Base-by-base conservation (phyloP, 2,888 invertebrate genomes). In the Tineola bisselliella region DNA sequence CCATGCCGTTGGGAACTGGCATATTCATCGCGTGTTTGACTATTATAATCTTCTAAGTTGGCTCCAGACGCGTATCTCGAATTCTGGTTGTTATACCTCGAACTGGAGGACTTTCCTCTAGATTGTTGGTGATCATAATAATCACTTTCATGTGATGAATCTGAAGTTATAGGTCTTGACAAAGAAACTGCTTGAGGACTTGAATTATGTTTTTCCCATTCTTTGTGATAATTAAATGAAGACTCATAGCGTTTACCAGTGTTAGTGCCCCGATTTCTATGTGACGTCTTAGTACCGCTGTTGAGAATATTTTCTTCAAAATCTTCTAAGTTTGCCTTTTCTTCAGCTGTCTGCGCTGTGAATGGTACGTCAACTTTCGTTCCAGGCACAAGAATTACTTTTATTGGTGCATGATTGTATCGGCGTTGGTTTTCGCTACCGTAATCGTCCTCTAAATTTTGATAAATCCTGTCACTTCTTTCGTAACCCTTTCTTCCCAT, bases 201-300 rank as follows among this genome's bases (percentile, higher is more conserved):
- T 8, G 71, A 70, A 59, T 79, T 71, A 63, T 82, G 84, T 65
- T 81, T 84, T 68, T 87, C 86, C 87, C 86, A 87, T 73, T 81
- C 70, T 65, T 87, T 87, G 44, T 68, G 74, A 63, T 87, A 87
- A 61, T 72, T 80, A 63, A 84, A 86, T 15, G 82, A 76, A 10
- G 84, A 76, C 66, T 87, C 81, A 61, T 84, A 86, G 64, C 75
- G 75, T 66, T 63, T 71, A 30, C 66, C 62, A 18, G 65, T 68
- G 60, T 72, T 69, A 25, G 66, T 67, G 59, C 63, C 66, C 33
- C 33, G 44, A 8, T 44, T n/a, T 19, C 65, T 70, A 61, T 65
- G 68, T 48, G 78, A 64, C 52, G 71, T 60, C 68, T 81, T 80
- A n/a, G 76, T 69, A 58, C 81, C 79, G 60, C 67, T 73, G 63